Evolutionary conservation across 64 coral and sea anemone genomes (phyloP), one percentile per base, ranked within the genome.

Genomic region (Montipora efflorescens): DNA sequence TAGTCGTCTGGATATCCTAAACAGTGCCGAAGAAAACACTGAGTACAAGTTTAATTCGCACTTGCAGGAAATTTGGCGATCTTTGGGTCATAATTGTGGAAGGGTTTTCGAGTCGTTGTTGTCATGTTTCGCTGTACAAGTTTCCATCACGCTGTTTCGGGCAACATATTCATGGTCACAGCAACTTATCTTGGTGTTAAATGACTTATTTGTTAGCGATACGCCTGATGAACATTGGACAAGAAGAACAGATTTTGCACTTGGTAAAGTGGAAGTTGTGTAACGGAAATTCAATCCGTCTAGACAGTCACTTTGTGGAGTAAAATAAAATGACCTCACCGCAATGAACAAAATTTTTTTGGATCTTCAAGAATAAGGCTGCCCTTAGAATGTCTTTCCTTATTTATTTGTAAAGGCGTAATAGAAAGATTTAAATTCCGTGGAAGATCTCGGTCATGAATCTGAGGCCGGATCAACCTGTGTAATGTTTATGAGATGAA

Each of bases 1-100:
- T 97, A 22, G 95, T 88, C 48, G 87, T 97, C 50, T 97, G 95
- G 95, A 97, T 97, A 68, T 91, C 77, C 12, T 97, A 70, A 88
- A 15, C 48, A 86, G 45, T 18, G 61, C 10, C 16, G 82, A 68
- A 51, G 66, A 86, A 48, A 48, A 14, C 13, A 8, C 36, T 64
- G 64, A 22, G 9, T 5, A 11, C 66, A 5, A 36, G 36, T 36
- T 36, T 36, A 36, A 47, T 19, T 50, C 66, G 71, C 82, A 49
- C 21, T 86, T 70, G 46, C 46, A 86, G 16, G 19, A 2, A 14
- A 43, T 62, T 5, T 23, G 67, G 16, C 66, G 82, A 20, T 72
- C 13, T 72, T 71, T 86, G 45, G 82, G 22, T 11, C 15, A 18
- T 10, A 69, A 11, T 45, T 86, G 62, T 5, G 62, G 45, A 20